Conservation (phyloP, 2,113 vertebrate genomes). For the Hassar affinis region DNA sequence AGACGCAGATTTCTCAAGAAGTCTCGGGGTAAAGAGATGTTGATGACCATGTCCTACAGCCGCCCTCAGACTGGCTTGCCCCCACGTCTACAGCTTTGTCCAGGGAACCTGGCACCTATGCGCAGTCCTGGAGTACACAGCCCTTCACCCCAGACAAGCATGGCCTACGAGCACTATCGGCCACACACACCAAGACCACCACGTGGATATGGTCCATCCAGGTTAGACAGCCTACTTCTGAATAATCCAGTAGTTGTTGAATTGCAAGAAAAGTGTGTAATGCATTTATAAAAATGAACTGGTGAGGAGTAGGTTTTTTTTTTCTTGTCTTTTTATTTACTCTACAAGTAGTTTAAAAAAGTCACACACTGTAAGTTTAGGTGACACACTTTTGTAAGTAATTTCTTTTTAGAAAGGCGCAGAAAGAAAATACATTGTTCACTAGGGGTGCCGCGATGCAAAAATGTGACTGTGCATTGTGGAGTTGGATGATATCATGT, state of each 20-base stretch:
- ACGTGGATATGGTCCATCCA: constrained; percentile 74
- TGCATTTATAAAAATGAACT: background rate
- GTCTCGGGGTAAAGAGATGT: constrained; percentile 81
- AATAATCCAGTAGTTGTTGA: background rate
- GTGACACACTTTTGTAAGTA: no score
- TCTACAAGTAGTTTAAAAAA: background rate
- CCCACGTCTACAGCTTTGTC: constrained; percentile 77
- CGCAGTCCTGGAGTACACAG: constrained; percentile 60
- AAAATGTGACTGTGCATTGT: no score
- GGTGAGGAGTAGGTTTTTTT: background rate
- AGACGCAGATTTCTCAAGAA: constrained; percentile 85
- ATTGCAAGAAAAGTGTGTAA: no score
- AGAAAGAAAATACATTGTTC: background rate
- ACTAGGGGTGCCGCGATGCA: no score
- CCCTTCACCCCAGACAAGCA: constrained; percentile 58
- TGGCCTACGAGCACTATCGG: constrained; percentile 73
- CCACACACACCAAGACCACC: constrained; percentile 70
- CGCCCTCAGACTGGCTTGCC: constrained; percentile 70
- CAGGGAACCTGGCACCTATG: constrained; percentile 56
- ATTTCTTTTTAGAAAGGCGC: background rate
- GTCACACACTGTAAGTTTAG: background rate
- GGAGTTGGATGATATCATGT: no score
- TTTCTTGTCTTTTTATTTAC: background rate
- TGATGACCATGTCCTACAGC: constrained; percentile 76
- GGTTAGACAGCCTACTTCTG: constrained; percentile 68